A percentile compares a stretch with the other conserved stretches of the same genome.
Conservation (phyloP, 1,140 invertebrate species). For the Drosophila erecta region DNA sequence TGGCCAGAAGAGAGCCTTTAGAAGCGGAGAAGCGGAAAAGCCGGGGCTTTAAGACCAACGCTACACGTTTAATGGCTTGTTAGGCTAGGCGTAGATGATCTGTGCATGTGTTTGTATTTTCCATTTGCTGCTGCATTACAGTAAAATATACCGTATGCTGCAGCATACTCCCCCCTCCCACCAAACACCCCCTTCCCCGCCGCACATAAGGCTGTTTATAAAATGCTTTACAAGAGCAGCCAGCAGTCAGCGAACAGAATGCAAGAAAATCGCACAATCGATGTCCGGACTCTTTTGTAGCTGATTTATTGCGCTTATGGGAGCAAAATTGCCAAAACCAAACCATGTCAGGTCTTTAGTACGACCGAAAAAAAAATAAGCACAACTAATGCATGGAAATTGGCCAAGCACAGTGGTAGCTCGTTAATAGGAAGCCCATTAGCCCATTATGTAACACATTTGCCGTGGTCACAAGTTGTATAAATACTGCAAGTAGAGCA, state of each 20-base stretch:
- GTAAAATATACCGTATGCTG: slow-evolving; percentile 77
- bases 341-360: slow-evolving; percentile 5
- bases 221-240: slow-evolving; percentile 4
- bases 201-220: slow-evolving; percentile 14
- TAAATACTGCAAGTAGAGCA: background rate
- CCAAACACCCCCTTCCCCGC: background rate
- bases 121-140: slow-evolving; percentile 62
- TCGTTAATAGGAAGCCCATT: background rate
- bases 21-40: background rate
- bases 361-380: slow-evolving; percentile 4
- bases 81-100: slow-evolving; percentile 29
- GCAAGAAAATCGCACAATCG: slow-evolving; percentile 31
- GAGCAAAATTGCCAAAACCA: slow-evolving; percentile 20
- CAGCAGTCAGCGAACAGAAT: background rate
- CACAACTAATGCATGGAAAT: slow-evolving; percentile 5
- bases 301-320: slow-evolving; percentile 36
- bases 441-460: slow-evolving; percentile 3
- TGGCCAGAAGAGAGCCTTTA: slow-evolving; percentile 24
- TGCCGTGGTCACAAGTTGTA: background rate
- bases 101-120: slow-evolving; percentile 51
- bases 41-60: background rate
- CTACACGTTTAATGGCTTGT: slow-evolving; percentile 51
- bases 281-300: slow-evolving; percentile 31
- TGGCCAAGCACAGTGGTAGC: background rate
- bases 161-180: slow-evolving; percentile 35